Percentiles rank a stretch among this genome's conserved stretches.
These are phyloP conservation scores for Agrochola litura DNA, from an alignment of 2,888 invertebrate species.

Conservation along the genomic window DNA sequence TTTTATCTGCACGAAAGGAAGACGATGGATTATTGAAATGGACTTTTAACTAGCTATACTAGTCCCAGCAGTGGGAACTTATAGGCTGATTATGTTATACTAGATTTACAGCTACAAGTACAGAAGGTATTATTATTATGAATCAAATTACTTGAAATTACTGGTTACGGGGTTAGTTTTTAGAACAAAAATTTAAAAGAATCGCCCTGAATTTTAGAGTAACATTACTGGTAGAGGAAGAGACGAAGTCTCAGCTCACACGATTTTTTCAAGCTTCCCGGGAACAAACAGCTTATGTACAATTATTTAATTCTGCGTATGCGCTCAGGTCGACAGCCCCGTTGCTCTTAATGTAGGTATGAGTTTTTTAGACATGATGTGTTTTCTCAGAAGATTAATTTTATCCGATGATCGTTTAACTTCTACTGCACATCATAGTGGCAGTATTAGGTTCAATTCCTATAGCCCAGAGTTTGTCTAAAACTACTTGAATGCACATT, in stretches of 20 bases:
- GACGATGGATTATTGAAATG: not conserved
- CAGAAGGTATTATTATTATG: constrained; percentile 4
- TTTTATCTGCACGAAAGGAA: not conserved
- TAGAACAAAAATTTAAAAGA: not conserved
- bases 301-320: constrained; percentile 77
- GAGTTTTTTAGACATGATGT: constrained; percentile 34
- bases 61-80: not conserved
- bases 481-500: not conserved
- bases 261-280: constrained; percentile 70
- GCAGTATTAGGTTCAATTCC: not conserved
- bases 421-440: not conserved
- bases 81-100: not conserved
- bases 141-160: not conserved
- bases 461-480: not conserved
- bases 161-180: not conserved
- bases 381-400: constrained; percentile 49
- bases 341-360: constrained; percentile 24
- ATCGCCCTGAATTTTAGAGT: not conserved
- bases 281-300: constrained; percentile 73
- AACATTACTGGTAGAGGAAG: constrained; percentile 7
- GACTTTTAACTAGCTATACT: not conserved
- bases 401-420: constrained; percentile 26
- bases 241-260: constrained; percentile 3
- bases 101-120: not conserved
- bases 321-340: constrained; percentile 63